Evolutionary conservation across 2,888 invertebrate species (phyloP), one percentile per base, ranked within the genome.

Genomic region (Caenorhabditis japonica): DNA sequence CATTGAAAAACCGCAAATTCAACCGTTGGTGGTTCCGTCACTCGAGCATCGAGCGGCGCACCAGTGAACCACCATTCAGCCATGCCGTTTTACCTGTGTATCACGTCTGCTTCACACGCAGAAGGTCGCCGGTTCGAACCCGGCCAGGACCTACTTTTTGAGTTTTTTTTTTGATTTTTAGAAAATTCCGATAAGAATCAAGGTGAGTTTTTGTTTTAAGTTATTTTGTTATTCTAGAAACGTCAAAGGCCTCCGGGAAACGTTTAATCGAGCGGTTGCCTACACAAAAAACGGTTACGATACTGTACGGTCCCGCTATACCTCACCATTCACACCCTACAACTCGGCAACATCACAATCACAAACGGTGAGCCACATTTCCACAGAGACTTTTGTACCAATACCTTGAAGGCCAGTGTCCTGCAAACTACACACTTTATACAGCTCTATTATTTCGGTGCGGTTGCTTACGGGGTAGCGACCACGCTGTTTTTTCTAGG

Each of bases 21-120:
- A n/a, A n/a, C n/a, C n/a, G n/a, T n/a, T n/a, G n/a, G n/a, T n/a
- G n/a, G n/a, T n/a, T n/a, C n/a, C n/a, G n/a, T n/a, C n/a, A n/a
- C n/a, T n/a, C n/a, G n/a, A n/a, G n/a, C n/a, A n/a, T n/a, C n/a
- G n/a, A n/a, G n/a, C n/a, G n/a, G n/a, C n/a, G n/a, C n/a, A n/a
- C n/a, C n/a, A n/a, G n/a, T n/a, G n/a, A n/a, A n/a, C n/a, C n/a
- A n/a, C n/a, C n/a, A n/a, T n/a, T n/a, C n/a, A n/a, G n/a, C n/a
- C n/a, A n/a, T n/a, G n/a, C n/a, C n/a, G n/a, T n/a, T n/a, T n/a
- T n/a, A n/a, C n/a, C n/a, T n/a, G n/a, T n/a, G n/a, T n/a, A n/a
- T n/a, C 81, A 81, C 81, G 80, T 81, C 80, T 80, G 80, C 80
- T 81, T 80, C 75, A 81, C 81, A 81, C 81, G 80, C 80, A 81